phyloP scores from a whole-genome alignment of 2,888 invertebrate species.

The Epirrita christyi region DNA sequence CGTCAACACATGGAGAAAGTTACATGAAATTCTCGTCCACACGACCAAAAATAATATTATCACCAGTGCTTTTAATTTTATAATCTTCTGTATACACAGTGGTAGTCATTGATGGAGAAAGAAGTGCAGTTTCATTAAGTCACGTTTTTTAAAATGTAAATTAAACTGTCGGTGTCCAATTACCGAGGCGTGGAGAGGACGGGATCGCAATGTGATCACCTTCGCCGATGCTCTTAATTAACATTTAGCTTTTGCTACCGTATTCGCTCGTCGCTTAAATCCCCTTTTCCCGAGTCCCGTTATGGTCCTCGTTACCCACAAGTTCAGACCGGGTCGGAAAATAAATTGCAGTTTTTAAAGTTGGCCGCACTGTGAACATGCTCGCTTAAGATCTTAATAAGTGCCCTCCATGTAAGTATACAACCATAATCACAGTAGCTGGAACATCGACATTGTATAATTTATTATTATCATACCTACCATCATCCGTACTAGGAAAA shows the following conservation, averaged over 20 bases:
- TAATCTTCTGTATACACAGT: conserved; percentile 43
- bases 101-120: conserved; percentile 41
- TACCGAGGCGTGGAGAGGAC: conserved; percentile 47
- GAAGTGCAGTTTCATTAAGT: conserved; percentile 54
- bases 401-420: conserved; percentile 39
- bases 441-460: conserved; percentile 26
- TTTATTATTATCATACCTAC: conserved; percentile 21
- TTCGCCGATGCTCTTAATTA: conserved; percentile 75
- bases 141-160: conserved; percentile 62
- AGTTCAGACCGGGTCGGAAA: conserved; percentile 60
- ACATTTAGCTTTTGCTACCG: conserved; percentile 74
- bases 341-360: conserved; percentile 54
- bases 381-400: conserved; percentile 48
- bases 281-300: conserved; percentile 65
- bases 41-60: conserved; percentile 36
- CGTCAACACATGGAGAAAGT: conserved; percentile 64
- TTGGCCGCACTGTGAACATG: conserved; percentile 47
- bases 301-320: conserved; percentile 67
- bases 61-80: conserved; percentile 46
- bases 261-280: conserved; percentile 61
- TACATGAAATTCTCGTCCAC: conserved; percentile 44
- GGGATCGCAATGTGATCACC: conserved; percentile 66
- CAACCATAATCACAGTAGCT: conserved; percentile 40
- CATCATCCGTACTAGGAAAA: conserved; percentile 9
- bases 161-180: conserved; percentile 65